These are phyloP conservation scores for Paguma larvata DNA, from an alignment of 2,797 vertebrate species.

Conservation along the genomic window DNA sequence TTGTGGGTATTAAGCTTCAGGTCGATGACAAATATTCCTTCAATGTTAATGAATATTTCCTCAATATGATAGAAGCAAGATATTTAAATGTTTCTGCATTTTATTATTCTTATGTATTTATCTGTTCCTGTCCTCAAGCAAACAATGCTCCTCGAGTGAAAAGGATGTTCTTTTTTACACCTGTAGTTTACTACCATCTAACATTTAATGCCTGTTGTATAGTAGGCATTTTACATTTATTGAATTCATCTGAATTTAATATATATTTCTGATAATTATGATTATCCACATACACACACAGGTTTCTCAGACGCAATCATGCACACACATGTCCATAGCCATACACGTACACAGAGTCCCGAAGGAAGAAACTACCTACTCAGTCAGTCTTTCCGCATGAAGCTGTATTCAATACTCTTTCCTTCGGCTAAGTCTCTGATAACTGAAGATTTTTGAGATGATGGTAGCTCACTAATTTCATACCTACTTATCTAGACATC, in stretches of 20 bases:
- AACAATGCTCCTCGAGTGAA: not conserved
- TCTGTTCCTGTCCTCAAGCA: not conserved
- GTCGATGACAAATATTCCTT: not conserved
- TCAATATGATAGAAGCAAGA: not conserved
- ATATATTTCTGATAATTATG: not conserved
- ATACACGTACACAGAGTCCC: not conserved
- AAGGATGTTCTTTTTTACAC: not conserved
- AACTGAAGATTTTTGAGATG: not conserved
- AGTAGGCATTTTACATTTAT: not conserved
- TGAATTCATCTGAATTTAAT: not conserved
- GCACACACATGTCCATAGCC: accelerated
- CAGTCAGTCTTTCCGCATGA: not conserved
- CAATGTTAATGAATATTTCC: not conserved
- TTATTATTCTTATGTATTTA: not conserved
- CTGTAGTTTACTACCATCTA: not conserved
- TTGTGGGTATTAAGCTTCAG: not conserved
- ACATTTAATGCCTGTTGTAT: not conserved
- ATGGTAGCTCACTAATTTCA: not conserved
- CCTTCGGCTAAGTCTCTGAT: not conserved
- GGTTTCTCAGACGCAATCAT: not conserved
- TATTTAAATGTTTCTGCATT: not conserved
- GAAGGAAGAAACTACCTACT: not conserved
- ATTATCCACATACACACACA: no score
- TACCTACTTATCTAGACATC: not conserved
- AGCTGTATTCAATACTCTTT: not conserved